Conservation (phyloP, 2,797 vertebrate genomes). For the Platalea minor region DNA sequence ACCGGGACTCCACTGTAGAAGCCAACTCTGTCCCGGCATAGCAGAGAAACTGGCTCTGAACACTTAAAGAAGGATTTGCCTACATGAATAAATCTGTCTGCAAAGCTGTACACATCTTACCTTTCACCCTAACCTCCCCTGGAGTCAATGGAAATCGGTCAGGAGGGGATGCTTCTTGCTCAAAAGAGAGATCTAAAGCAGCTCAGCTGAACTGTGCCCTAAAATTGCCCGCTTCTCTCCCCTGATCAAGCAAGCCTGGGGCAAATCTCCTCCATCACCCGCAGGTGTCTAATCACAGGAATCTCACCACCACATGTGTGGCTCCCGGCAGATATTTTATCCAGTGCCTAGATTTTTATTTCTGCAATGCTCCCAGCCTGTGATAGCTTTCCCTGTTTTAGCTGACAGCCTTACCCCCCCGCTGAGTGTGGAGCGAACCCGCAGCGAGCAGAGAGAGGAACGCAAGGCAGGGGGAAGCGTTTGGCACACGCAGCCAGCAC, state of each 20-base stretch:
- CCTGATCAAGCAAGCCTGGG: neutral
- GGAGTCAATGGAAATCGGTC: neutral
- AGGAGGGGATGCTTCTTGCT: fast-evolving
- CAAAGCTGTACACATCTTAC: neutral
- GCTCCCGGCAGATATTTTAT: neutral
- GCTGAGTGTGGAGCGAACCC: neutral
- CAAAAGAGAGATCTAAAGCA: neutral
- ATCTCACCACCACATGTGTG: neutral
- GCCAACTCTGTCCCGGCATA: neutral
- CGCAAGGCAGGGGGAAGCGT: fast-evolving
- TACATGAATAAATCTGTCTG: neutral
- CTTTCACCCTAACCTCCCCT: neutral
- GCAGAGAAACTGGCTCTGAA: neutral
- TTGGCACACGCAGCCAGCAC: fast-evolving
- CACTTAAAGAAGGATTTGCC: neutral
- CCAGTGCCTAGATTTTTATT: neutral
- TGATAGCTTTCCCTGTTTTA: neutral
- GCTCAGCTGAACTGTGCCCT: neutral
- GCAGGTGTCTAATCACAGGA: neutral
- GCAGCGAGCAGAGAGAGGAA: neutral
- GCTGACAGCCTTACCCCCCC: neutral
- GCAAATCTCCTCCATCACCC: neutral
- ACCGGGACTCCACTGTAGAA: neutral
- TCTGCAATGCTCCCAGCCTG: neutral
- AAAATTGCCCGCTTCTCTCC: neutral